A percentile compares a stretch with the other conserved stretches of the same genome.
Conservation (phyloP, 2,888 invertebrate genomes). For the Pomacea canaliculata region DNA sequence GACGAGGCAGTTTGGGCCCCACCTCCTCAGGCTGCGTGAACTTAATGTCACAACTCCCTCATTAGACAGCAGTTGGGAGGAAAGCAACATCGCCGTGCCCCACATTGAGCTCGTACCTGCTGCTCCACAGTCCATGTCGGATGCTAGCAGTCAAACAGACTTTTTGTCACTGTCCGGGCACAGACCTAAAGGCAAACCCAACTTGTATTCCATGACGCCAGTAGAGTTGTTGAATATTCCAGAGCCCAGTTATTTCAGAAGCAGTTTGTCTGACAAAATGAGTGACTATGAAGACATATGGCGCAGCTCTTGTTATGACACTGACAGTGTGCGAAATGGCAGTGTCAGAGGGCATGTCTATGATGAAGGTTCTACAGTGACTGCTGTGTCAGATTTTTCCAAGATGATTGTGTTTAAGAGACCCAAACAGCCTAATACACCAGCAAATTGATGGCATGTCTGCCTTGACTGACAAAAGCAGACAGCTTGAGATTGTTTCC, state of each 20-base stretch:
- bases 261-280: slow-evolving; percentile 89
- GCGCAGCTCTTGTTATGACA: slow-evolving; percentile 66
- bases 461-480: neutral
- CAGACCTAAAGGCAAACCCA: slow-evolving; percentile 41
- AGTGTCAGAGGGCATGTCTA: slow-evolving; percentile 13
- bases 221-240: slow-evolving; percentile 50
- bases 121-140: slow-evolving; percentile 8
- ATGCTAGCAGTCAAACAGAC: slow-evolving; percentile 27
- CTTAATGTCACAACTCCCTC: slow-evolving; percentile 13
- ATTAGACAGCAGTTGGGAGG: slow-evolving; percentile 18
- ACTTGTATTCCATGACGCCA: slow-evolving; percentile 47
- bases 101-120: slow-evolving; percentile 13
- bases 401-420: slow-evolving; percentile 10
- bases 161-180: slow-evolving; percentile 11
- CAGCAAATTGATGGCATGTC: neutral
- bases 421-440: neutral
- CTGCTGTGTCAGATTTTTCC: slow-evolving; percentile 20
- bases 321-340: slow-evolving; percentile 30
- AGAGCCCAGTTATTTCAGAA: slow-evolving; percentile 78
- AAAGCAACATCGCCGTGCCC: neutral
- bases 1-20: neutral
- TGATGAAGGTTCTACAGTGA: slow-evolving; percentile 7
- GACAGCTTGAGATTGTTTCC: neutral
- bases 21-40: slow-evolving; percentile 7
- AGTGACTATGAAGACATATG: slow-evolving; percentile 97